Conservation (phyloP, 2,113 vertebrate genomes). For the Misgurnus anguillicaudatus region DNA sequence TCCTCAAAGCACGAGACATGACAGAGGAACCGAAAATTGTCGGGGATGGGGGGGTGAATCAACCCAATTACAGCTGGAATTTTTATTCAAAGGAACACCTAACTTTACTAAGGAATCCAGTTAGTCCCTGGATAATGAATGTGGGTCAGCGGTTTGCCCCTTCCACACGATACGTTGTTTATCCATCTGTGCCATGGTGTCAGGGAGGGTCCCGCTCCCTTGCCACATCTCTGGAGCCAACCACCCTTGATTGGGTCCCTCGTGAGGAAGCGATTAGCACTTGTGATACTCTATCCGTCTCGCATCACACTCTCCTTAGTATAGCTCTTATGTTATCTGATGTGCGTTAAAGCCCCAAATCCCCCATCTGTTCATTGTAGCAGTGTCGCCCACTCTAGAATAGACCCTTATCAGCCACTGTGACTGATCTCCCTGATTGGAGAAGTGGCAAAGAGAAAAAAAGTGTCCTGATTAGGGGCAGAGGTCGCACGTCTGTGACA, state of each 20-base stretch:
- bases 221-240: slow-evolving; percentile 25
- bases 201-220: slow-evolving; percentile 47
- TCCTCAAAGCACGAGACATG: slow-evolving; percentile 33
- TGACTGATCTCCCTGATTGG: slow-evolving; percentile 56
- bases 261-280: slow-evolving; percentile 53
- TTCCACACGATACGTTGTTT: slow-evolving; percentile 55
- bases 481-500: slow-evolving; percentile 64
- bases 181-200: slow-evolving; percentile 59
- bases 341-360: slow-evolving; percentile 55
- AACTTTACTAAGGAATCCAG: slow-evolving; percentile 42
- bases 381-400: slow-evolving; percentile 28
- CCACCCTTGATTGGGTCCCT: slow-evolving; percentile 18
- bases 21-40: background rate
- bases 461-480: slow-evolving; percentile 70
- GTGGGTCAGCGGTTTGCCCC: slow-evolving; percentile 59
- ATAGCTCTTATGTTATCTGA: slow-evolving; percentile 65
- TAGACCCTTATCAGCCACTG: slow-evolving; percentile 60
- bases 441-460: slow-evolving; percentile 36
- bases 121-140: slow-evolving; percentile 59
- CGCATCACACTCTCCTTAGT: slow-evolving; percentile 63
- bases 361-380: slow-evolving; percentile 43
- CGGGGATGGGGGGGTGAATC: slow-evolving; percentile 37
- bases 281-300: slow-evolving; percentile 61
- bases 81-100: slow-evolving; percentile 52
- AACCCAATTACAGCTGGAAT: slow-evolving; percentile 59